These are phyloP conservation scores for Lepidurus apus DNA, from an alignment of 1,140 invertebrate genomes.

Conservation along the genomic window DNA sequence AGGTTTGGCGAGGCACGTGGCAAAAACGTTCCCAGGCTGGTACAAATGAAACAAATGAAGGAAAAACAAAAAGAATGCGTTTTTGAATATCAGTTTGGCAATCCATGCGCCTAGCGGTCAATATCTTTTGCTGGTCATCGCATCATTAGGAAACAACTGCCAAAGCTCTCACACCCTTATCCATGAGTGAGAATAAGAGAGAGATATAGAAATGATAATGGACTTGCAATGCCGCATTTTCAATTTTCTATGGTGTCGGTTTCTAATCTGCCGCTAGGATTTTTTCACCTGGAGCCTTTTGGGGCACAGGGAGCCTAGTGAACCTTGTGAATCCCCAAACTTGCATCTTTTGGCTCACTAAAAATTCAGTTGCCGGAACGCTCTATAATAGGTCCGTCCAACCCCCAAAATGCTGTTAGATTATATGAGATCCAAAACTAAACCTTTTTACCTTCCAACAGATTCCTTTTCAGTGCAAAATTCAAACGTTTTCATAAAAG, in stretches of 20 bases:
- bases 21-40: background rate
- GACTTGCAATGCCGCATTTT: background rate
- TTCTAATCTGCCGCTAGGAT: background rate
- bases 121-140: background rate
- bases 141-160: background rate
- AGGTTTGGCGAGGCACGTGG: background rate
- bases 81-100: background rate
- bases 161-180: background rate
- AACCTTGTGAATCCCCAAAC: background rate
- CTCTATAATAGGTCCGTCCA: background rate
- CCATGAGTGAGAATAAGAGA: background rate
- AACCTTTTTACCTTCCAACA: background rate
- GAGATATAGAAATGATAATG: conserved; percentile 16
- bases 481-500: background rate
- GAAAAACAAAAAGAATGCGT: background rate
- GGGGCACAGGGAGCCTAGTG: background rate
- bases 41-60: background rate
- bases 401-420: background rate
- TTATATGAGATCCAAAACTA: background rate
- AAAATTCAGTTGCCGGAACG: background rate
- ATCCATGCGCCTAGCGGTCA: background rate
- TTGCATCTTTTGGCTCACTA: background rate
- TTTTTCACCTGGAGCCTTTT: background rate
- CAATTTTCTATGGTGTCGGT: conserved; percentile 12
- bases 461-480: background rate